Conservation (phyloP, 2,797 vertebrate genomes). For the Phrynocephalus guinanensis region DNA sequence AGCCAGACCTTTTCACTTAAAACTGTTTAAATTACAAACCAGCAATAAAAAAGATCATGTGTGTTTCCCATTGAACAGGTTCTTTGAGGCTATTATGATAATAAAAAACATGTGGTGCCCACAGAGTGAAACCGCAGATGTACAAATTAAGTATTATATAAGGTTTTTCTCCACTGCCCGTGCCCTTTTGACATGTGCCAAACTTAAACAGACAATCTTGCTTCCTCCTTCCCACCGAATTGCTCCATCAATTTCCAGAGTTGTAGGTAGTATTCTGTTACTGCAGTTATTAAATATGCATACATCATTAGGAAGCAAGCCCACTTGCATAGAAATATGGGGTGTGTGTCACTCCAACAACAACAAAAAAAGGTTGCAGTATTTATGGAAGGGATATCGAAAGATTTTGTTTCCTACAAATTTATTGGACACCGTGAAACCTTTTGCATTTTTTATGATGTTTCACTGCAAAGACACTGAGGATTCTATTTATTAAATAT, state of each 20-base stretch:
- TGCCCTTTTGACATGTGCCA: conserved; percentile 75
- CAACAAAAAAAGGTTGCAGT: conserved; percentile 55
- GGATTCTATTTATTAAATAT: conserved; percentile 80
- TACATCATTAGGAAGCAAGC: conserved; percentile 70
- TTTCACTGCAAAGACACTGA: conserved; percentile 72
- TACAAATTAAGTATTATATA: conserved; percentile 89
- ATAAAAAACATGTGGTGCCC: conserved; percentile 95
- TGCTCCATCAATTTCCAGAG: conserved; percentile 24
- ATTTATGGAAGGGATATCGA: conserved; percentile 71
- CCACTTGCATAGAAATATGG: conserved; percentile 26
- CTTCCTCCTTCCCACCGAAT: not conserved
- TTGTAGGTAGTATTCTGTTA: conserved; percentile 68
- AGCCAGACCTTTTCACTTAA: conserved; percentile 80
- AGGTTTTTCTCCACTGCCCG: conserved; percentile 77
- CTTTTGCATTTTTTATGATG: conserved; percentile 77
- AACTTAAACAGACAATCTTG: conserved; percentile 69
- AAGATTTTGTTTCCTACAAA: conserved; percentile 65
- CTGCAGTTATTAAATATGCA: conserved; percentile 72
- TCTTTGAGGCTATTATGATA: conserved; percentile 91
- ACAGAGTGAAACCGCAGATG: conserved; percentile 86
- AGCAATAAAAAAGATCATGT: conserved; percentile 83
- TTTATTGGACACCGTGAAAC: conserved; percentile 68
- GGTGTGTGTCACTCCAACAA: conserved; percentile 18
- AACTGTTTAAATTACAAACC: conserved; percentile 83
- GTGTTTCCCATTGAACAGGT: conserved; percentile 85